Conservation (phyloP, 1,140 invertebrate genomes). For the Drosophila sp. region DNA sequence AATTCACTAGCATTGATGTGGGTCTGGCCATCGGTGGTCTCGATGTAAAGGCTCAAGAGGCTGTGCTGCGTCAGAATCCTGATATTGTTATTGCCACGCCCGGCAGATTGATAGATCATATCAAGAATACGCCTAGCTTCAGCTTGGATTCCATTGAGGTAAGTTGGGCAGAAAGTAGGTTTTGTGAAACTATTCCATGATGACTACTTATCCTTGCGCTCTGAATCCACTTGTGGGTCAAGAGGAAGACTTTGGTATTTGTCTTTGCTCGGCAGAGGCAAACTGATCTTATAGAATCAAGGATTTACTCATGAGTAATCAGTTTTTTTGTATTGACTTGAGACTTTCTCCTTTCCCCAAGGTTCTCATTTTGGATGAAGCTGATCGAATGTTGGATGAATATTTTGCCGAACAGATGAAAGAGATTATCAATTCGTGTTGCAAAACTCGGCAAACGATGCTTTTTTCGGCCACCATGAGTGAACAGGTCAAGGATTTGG, state of each 20-base stretch:
- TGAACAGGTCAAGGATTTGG: conserved; percentile 96
- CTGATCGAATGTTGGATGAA: conserved; percentile 96
- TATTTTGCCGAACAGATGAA: conserved; percentile 99
- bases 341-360: conserved; percentile 4
- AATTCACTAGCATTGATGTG: conserved; percentile 93
- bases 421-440: conserved; percentile 96
- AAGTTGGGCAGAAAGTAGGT: background rate
- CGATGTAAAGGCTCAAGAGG: conserved; percentile 96
- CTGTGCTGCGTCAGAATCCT: conserved; percentile 93
- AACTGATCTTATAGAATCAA: conserved; percentile 40
- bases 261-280: conserved; percentile 55
- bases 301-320: background rate
- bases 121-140: conserved; percentile 91
- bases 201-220: conserved; percentile 81
- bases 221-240: conserved; percentile 50
- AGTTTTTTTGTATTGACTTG: background rate
- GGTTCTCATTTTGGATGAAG: conserved; percentile 82
- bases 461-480: conserved; percentile 99
- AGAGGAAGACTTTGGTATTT: conserved; percentile 60
- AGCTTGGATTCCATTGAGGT: conserved; percentile 96
- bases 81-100: conserved; percentile 99
- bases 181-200: conserved; percentile 43
- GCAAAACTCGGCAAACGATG: conserved; percentile 97
- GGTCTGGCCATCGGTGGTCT: conserved; percentile 95
- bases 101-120: conserved; percentile 95